Evolutionary conservation across 1,140 invertebrate genomes (phyloP), one percentile per base, ranked within the genome.

Genomic region (Medauroidea extradentata): DNA sequence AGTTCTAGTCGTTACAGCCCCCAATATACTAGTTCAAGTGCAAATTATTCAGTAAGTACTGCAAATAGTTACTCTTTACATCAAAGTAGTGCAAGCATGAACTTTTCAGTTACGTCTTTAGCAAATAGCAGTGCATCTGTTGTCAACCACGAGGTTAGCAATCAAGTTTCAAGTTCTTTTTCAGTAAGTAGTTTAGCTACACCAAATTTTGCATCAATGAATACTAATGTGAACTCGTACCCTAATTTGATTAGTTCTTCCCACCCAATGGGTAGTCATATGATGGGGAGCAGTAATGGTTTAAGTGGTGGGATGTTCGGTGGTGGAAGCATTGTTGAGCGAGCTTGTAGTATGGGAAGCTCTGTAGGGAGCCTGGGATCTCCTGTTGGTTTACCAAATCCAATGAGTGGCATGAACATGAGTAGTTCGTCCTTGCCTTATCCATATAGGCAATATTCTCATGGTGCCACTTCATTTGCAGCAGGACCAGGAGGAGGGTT

Each of bases 71-170:
- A 62, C 42, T 55, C 50, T 41, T 54, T 62, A 41, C 65, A 57
- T 61, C 58, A 60, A 9, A 61, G 38, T 54, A 60, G 52, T 62
- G 63, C 65, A 55, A 67, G 64, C 67, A 71, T 66, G 63, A 74
- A 75, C 62, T 76, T 76, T 63, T 75, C 73, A 39, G 74, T 75
- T 39, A 70, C 69, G 29, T 75, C 73, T 8, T 63, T 76, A 53
- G 73, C 74, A 18, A 74, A 74, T 64, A 74, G 72, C 60, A 70
- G 66, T 53, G 54, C 65, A 34, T 53, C 53, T 46, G 34, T 43
- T 27, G n/a, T n/a, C n/a, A 44, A 23, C 54, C 56, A 51, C 18
- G 56, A 59, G 14, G 49, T 59, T 23, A 18, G 41, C 61, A 39
- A 62, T 29, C 61, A 62, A 29, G 58, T 60, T 29, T 38, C 65